Conservation (phyloP, 2,113 vertebrate species). For the Vidua macroura region DNA sequence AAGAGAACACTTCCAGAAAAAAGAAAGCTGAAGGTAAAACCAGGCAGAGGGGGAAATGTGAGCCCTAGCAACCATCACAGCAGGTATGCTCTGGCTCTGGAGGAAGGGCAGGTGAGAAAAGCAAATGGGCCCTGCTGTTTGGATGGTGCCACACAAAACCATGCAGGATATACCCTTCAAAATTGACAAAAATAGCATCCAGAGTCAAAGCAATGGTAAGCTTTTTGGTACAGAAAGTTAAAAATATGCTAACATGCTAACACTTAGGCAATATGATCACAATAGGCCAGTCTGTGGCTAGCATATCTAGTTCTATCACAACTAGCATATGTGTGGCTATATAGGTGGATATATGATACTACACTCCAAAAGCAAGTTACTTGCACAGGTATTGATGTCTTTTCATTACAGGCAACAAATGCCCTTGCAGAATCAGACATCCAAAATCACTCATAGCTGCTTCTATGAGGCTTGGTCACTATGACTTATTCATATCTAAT, state of each 20-base stretch:
- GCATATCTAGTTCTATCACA: background rate
- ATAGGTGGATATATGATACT: background rate
- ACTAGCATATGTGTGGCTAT: background rate
- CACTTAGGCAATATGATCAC: background rate
- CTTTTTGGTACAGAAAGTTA: background rate
- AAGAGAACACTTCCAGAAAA: background rate
- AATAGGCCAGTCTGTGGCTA: background rate
- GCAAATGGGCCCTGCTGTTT: background rate
- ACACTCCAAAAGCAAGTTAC: background rate
- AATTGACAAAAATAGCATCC: background rate
- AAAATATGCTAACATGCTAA: background rate
- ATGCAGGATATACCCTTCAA: background rate
- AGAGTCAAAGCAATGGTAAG: background rate
- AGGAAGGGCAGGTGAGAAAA: background rate
- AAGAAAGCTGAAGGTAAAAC: background rate
- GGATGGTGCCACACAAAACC: background rate
- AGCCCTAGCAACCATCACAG: background rate
- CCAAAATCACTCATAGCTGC: background rate
- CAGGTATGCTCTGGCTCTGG: background rate
- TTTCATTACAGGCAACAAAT: background rate
- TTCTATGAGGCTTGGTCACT: background rate
- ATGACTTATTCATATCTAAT: background rate
- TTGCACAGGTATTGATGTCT: background rate
- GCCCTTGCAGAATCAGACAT: background rate
- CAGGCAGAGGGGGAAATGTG: fast-evolving